Conservation (phyloP, 1,140 invertebrate genomes). For the Drosophila busckii region DNA sequence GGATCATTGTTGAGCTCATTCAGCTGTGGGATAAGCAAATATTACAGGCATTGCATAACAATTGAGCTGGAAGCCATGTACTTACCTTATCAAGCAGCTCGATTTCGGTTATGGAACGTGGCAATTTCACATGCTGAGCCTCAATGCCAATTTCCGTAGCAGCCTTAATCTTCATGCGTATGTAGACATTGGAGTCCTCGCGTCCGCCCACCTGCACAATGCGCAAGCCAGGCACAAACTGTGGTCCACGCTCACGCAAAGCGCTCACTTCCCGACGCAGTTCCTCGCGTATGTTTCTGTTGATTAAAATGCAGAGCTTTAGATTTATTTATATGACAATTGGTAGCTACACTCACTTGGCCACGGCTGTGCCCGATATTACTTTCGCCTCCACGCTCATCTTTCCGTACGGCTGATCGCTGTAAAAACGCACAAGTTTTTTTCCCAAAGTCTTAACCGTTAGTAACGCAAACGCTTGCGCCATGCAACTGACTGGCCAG, state of each 20-base stretch:
- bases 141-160: conserved; percentile 94
- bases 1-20: conserved; percentile 90
- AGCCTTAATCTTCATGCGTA: conserved; percentile 96
- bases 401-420: conserved; percentile 26
- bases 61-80: conserved; percentile 19
- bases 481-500: conserved; percentile 53
- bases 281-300: conserved; percentile 87
- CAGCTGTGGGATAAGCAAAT: conserved; percentile 82
- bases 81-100: conserved; percentile 83
- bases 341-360: conserved; percentile 77
- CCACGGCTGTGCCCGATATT: conserved; percentile 82
- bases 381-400: conserved; percentile 79
- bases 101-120: conserved; percentile 89
- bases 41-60: conserved; percentile 2
- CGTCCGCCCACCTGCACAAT: conserved; percentile 95
- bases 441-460: conserved; percentile 15
- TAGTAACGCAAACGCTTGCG: conserved; percentile 44
- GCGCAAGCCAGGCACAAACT: conserved; percentile 87
- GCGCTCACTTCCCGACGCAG: conserved; percentile 84
- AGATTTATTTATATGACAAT: neutral
- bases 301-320: conserved; percentile 19
- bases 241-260: conserved; percentile 81
- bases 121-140: conserved; percentile 90
- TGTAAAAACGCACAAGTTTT: conserved; percentile 39
- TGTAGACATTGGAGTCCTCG: conserved; percentile 99